phyloP scores from a whole-genome alignment of 2,888 invertebrate genomes.

The Copidosoma aretas region DNA sequence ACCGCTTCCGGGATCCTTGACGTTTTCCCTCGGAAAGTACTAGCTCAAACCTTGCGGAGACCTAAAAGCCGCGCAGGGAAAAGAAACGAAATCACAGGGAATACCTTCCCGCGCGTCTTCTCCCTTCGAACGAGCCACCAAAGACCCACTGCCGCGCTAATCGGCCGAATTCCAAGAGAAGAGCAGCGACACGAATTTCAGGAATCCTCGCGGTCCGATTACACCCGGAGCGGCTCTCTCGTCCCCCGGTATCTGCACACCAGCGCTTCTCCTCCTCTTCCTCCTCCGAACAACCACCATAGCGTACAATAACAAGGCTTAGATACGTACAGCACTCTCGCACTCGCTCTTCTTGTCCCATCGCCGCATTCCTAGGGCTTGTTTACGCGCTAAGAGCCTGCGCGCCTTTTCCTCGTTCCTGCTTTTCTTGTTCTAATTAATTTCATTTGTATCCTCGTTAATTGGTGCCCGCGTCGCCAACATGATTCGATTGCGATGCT shows the following conservation, averaged over 20 bases:
- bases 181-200: neutral
- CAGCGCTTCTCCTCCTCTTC: slow-evolving; percentile 1
- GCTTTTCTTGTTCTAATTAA: slow-evolving; percentile 23
- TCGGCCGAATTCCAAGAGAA: slow-evolving; percentile 27
- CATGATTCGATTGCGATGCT: too few species aligned
- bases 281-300: neutral
- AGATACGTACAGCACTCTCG: too few species aligned
- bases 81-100: neutral
- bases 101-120: neutral
- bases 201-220: slow-evolving; percentile 15
- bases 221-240: neutral
- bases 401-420: neutral
- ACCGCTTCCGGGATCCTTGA: neutral
- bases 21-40: neutral
- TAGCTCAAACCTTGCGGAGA: too few species aligned
- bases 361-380: slow-evolving; percentile 4
- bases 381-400: neutral
- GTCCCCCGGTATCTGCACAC: slow-evolving; percentile 29
- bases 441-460: slow-evolving; percentile 28
- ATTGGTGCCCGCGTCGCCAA: neutral
- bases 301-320: too few species aligned
- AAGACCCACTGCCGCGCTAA: slow-evolving; percentile 12
- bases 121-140: neutral
- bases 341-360: neutral
- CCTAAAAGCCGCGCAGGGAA: neutral